phyloP scores from a whole-genome alignment of 2,797 vertebrate genomes.

The Nannoperca obscura region DNA sequence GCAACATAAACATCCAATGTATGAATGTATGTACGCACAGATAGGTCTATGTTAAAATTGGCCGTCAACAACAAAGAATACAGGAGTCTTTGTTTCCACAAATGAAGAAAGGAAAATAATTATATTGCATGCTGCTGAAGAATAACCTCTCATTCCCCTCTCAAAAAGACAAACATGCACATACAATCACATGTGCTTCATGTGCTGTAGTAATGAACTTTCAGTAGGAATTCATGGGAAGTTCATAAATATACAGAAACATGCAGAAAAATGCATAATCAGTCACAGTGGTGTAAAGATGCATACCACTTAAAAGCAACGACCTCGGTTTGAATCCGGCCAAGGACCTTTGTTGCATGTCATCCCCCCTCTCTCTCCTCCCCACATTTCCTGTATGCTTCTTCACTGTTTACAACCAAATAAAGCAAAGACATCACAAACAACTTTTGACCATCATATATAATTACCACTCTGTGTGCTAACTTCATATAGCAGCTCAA shows the following conservation, averaged over 20 bases:
- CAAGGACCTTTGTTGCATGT: slow-evolving; percentile 6
- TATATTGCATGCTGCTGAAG: slow-evolving; percentile 30
- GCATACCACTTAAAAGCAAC: slow-evolving; percentile 8
- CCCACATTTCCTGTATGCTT: slow-evolving; percentile 23
- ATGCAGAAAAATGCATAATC: neutral
- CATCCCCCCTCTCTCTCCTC: neutral
- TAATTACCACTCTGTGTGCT: neutral
- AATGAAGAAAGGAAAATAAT: slow-evolving; percentile 53
- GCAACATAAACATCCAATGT: slow-evolving; percentile 43
- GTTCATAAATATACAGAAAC: slow-evolving; percentile 10
- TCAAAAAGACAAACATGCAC: slow-evolving; percentile 15
- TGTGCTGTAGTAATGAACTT: neutral
- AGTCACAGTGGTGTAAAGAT: neutral
- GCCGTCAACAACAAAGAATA: slow-evolving; percentile 49
- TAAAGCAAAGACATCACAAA: slow-evolving; percentile 11
- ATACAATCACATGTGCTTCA: neutral
- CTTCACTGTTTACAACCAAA: slow-evolving; percentile 11
- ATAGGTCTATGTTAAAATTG: slow-evolving; percentile 65
- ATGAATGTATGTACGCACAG: slow-evolving; percentile 34
- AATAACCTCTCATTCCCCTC: slow-evolving; percentile 15
- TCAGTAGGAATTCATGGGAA: neutral
- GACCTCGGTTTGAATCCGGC: neutral
- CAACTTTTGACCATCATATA: slow-evolving; percentile 1
- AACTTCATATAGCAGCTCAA: neutral
- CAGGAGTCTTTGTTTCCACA: slow-evolving; percentile 40